Evolutionary conservation across 2,797 vertebrate species (phyloP), one percentile per base, ranked within the genome.

Genomic region (Sparus aurata): DNA sequence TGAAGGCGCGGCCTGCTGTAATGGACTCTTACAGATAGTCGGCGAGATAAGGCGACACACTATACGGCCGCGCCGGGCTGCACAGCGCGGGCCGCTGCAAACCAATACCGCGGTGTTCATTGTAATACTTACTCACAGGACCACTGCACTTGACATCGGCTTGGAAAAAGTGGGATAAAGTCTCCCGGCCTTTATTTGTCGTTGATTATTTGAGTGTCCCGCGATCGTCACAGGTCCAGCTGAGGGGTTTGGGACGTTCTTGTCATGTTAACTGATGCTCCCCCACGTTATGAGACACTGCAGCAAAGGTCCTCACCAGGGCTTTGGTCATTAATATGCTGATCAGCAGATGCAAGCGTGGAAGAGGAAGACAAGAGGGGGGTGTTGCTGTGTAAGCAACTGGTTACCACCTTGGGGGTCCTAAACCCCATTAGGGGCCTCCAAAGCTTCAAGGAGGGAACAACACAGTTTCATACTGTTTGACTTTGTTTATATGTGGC

Each of bases 21-120:
- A 95, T 91, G 87, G 92, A 94, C 88, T 91, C 91, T 93, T 65
- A 66, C 85, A 91, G 92, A 93, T 93, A 85, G 90, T 79, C 77
- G 0, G 52, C 1, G 65, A 84, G 94, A 94, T 94, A 95, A 93
- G 83, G 87, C 85, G 91, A 95, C 89, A 94, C 88, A 77, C 86
- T 90, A 94, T 90, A 91, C 86, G 85, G 77, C 84, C 27, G 66
- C 41, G 52, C 58, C 30, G 82, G 71, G 87, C 85, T 61, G 79
- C 87, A 77, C 86, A 80, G 85, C 69, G 69, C 53, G 9, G 67
- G 57, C 83, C 22, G 20, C 68, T 91, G 93, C 90, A 93, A 94
- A 71, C 91, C 72, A 91, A 94, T 74, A 94, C 92, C 85, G 5
- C 0, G 4, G 75, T 67, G 69, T 83, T 89, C 83, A 84, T 84